Evolutionary conservation across 2,888 invertebrate genomes (phyloP).

Genomic region (Prenolepis imparis): DNA sequence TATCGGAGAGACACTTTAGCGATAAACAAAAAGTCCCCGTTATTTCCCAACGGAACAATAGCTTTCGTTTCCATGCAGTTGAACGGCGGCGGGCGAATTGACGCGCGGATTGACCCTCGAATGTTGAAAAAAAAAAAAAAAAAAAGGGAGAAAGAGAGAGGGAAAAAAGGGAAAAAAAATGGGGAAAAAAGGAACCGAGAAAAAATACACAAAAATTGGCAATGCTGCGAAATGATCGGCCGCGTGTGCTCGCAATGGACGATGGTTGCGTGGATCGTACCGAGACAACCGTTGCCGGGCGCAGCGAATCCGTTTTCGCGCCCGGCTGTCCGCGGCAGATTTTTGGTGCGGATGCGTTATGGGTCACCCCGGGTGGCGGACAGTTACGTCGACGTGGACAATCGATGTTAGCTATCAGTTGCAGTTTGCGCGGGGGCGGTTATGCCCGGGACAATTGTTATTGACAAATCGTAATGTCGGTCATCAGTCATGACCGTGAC

Average conservation of each 20-base stretch:
- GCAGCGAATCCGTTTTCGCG: slow-evolving; percentile 62
- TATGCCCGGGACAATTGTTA: slow-evolving; percentile 83
- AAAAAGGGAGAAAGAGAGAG: not conserved
- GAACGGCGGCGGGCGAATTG: slow-evolving; percentile 53
- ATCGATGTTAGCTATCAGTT: slow-evolving; percentile 84
- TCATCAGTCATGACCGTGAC: slow-evolving; percentile 82
- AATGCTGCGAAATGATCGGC: slow-evolving; percentile 60
- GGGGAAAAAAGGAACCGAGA: slow-evolving; percentile 2
- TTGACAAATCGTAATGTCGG: slow-evolving; percentile 84
- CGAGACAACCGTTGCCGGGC: slow-evolving; percentile 62
- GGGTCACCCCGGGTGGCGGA: slow-evolving; percentile 69
- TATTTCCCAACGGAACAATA: slow-evolving; percentile 55
- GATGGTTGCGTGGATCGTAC: slow-evolving; percentile 48
- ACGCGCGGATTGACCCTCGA: slow-evolving; percentile 55
- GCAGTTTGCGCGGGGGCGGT: slow-evolving; percentile 81
- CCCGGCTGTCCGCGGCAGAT: slow-evolving; percentile 73
- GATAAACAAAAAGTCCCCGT: slow-evolving; percentile 50
- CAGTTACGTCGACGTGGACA: slow-evolving; percentile 78
- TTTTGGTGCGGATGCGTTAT: slow-evolving; percentile 75
- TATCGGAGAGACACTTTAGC: slow-evolving; percentile 38
- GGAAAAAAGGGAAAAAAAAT: not conserved
- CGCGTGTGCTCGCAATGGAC: slow-evolving; percentile 45
- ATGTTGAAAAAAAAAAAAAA: slow-evolving; percentile 36
- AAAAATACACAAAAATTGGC: slow-evolving; percentile 61
- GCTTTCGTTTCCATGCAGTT: slow-evolving; percentile 50